Evolutionary conservation across 2,797 vertebrate species (phyloP).

Genomic region (Enteromius anoplus): DNA sequence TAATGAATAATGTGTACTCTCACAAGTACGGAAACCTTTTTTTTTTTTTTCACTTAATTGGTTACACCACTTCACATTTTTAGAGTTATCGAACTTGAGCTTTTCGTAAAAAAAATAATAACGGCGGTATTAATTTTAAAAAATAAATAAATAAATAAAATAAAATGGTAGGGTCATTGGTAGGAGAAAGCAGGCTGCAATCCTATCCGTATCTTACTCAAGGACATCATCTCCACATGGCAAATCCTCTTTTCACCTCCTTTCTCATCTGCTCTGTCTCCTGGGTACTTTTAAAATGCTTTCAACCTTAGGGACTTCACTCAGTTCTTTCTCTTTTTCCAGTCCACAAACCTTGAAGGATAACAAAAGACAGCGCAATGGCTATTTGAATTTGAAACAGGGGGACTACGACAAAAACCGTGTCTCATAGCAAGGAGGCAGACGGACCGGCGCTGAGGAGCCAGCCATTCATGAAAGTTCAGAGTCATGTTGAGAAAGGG

Average conservation of each 20-base stretch:
- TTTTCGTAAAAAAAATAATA: neutral
- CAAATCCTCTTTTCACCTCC: slow-evolving; percentile 48
- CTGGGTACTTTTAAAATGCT: slow-evolving; percentile 70
- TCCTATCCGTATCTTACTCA: slow-evolving; percentile 60
- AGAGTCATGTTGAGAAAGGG: slow-evolving; percentile 30
- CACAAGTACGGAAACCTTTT: neutral
- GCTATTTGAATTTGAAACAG: slow-evolving; percentile 83
- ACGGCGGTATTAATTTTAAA: too few species aligned
- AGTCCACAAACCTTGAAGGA: slow-evolving; percentile 75
- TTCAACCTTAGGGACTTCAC: slow-evolving; percentile 74
- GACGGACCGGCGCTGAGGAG: slow-evolving; percentile 58
- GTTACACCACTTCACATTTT: neutral
- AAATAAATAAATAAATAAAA: too few species aligned
- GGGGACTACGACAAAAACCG: slow-evolving; percentile 62
- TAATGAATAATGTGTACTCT: neutral
- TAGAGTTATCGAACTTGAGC: neutral
- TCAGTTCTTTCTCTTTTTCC: slow-evolving; percentile 75
- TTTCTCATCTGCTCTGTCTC: slow-evolving; percentile 54
- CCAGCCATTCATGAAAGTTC: slow-evolving; percentile 62
- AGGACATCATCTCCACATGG: slow-evolving; percentile 60
- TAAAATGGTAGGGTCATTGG: too few species aligned
- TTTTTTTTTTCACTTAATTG: slow-evolving; percentile 1
- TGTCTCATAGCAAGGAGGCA: slow-evolving; percentile 66
- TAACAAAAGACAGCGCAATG: slow-evolving; percentile 78
- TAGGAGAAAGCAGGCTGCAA: slow-evolving; percentile 54